Evolutionary conservation across 1,140 invertebrate species (phyloP).

Genomic region (Zaprionus ghesquierei): DNA sequence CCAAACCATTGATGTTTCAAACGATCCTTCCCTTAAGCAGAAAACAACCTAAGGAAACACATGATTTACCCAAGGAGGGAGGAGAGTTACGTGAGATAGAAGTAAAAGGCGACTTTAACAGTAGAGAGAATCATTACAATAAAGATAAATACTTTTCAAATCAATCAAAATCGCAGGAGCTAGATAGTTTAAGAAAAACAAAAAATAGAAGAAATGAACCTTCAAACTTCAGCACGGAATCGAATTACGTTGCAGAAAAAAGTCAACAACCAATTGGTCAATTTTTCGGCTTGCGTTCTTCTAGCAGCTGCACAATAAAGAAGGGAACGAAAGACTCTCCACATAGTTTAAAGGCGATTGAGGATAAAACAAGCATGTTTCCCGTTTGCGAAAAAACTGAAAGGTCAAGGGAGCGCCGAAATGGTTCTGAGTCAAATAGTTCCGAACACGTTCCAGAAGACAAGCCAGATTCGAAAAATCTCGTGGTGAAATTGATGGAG

Average conservation of each 20-base stretch:
- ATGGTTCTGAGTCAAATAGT: background rate
- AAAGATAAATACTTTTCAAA: background rate
- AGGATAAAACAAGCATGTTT: background rate
- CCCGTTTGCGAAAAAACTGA: background rate
- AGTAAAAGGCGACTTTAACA: background rate
- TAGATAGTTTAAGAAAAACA: background rate
- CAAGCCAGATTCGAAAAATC: background rate
- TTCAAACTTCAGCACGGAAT: background rate
- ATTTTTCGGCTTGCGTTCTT: too few relatives aligned
- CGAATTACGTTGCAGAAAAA: too few relatives aligned
- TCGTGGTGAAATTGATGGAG: background rate
- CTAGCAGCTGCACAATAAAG: background rate
- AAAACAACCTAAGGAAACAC: background rate
- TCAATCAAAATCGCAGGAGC: background rate
- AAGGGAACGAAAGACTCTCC: background rate
- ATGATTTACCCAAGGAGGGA: too few relatives aligned
- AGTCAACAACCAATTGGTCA: too few relatives aligned
- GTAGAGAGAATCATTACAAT: background rate
- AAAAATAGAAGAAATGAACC: background rate
- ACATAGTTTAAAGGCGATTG: background rate
- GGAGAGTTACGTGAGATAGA: too few relatives aligned
- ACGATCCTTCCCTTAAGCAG: background rate
- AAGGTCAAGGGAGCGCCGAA: background rate
- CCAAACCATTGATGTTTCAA: background rate
- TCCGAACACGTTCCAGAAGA: background rate